phyloP scores from a whole-genome alignment of 1,140 invertebrate species.

The Gonioctena quinquepunctata region DNA sequence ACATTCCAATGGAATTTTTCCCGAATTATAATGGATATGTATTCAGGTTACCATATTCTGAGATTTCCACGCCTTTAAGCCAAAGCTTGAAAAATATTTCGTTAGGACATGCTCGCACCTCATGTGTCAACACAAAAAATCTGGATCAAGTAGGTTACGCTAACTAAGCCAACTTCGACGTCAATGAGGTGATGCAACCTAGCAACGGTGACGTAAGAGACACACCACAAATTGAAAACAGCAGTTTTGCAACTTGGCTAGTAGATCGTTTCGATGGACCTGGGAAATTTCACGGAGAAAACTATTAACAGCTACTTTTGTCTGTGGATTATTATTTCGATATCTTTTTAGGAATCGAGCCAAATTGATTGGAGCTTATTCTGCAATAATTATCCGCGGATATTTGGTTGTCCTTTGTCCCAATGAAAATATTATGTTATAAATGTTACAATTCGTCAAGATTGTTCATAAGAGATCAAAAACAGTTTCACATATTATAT shows the following conservation, averaged over 20 bases:
- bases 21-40: neutral
- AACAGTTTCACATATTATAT: too few relatives aligned
- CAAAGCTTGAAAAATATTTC: slow-evolving; percentile 1
- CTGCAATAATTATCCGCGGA: too few relatives aligned
- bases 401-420: too few relatives aligned
- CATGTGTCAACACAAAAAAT: neutral
- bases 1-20: neutral
- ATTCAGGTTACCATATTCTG: neutral
- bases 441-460: too few relatives aligned
- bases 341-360: too few relatives aligned
- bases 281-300: too few relatives aligned
- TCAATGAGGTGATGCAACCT: slow-evolving; percentile 23
- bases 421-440: too few relatives aligned
- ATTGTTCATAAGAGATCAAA: too few relatives aligned
- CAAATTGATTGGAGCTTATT: too few relatives aligned
- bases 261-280: neutral
- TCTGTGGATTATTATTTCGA: too few relatives aligned
- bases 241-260: neutral
- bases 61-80: neutral
- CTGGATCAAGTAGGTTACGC: neutral
- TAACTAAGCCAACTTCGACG: slow-evolving; percentile 15
- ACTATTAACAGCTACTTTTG: too few relatives aligned
- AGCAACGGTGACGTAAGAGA: slow-evolving; percentile 9
- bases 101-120: neutral
- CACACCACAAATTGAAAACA: slow-evolving; percentile 4